These are phyloP conservation scores for Micromys minutus DNA, from an alignment of 2,113 vertebrate genomes.

Conservation along the genomic window DNA sequence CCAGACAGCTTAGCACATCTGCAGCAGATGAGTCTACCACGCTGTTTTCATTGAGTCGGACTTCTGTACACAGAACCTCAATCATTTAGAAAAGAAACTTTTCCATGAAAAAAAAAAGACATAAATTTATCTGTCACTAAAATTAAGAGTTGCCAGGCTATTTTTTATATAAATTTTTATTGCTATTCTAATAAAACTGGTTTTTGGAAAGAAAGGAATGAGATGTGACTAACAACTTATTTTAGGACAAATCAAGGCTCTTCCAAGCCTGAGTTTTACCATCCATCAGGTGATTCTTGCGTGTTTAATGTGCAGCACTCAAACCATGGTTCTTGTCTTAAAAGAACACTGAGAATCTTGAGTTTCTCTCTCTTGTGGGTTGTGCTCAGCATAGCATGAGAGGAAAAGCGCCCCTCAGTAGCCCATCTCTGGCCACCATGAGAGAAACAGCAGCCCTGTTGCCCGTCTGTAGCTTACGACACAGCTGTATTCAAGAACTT, in stretches of 20 bases:
- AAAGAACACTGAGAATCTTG: constrained; percentile 52
- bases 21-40: constrained; percentile 75
- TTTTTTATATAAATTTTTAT: constrained; percentile 42
- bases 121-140: constrained; percentile 74
- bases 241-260: constrained; percentile 46
- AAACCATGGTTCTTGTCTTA: constrained; percentile 54
- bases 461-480: neutral
- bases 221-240: constrained; percentile 57
- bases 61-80: constrained; percentile 64
- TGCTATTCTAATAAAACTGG: constrained; percentile 64
- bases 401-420: constrained; percentile 52
- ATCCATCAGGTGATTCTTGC: constrained; percentile 29
- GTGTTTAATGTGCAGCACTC: neutral
- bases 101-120: constrained; percentile 69
- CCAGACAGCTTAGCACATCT: constrained; percentile 72
- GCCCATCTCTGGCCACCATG: constrained; percentile 46
- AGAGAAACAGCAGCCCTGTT: neutral
- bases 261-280: constrained; percentile 55
- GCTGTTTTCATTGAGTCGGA: constrained; percentile 72
- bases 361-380: constrained; percentile 47
- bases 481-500: neutral
- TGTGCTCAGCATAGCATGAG: neutral
- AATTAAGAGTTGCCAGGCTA: constrained; percentile 44
- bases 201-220: constrained; percentile 44
- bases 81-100: constrained; percentile 72